Base-by-base conservation (phyloP, 30 jellyfish, hydroid and myxozoan species). In the Hydra vulgaris region DNA sequence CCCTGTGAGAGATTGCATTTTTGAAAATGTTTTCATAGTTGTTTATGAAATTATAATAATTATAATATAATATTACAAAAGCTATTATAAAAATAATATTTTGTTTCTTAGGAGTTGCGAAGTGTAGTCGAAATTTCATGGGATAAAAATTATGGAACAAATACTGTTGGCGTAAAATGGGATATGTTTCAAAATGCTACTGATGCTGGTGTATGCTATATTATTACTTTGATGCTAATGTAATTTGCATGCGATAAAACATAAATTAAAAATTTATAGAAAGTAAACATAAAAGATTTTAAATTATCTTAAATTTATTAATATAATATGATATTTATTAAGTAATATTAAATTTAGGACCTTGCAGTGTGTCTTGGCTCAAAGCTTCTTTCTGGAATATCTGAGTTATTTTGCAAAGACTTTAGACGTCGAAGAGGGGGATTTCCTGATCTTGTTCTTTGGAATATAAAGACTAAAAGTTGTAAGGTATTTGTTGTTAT, bases 401-500 rank as follows among this genome's bases (percentile, higher is more conserved):
- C 89, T 74, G 95, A 93, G 73, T 18, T 87, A 70, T 87, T 87
- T 84, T 71, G 88, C 81, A 88, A 93, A 80, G 96, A 93, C 68
- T 81, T 86, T 56, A 77, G 95, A 61, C 75, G 83, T 74, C 85
- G 96, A 52, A 53, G 95, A 22, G 85, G 96, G 23, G 99, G 99
- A 23, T 79, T 93, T 84, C 99, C 99, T 40, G 99, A 93, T 54
- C 85, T 93, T 26, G 78, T 93, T 19, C 87, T 93, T 21, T 93
- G 99, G 99, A 85, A 93, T 88, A 78, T 91, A 16, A 69, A 84
- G 18, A 27, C 95, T 0, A 77, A 26, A 18, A 40, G 17, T n/a
- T 79, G 88, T 89, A 93, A 84, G 90, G 99, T 92, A 83, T 56
- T n/a, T n/a, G n/a, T n/a, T n/a, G n/a, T n/a, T n/a, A n/a, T n/a